Evolutionary conservation across 2,797 vertebrate genomes (phyloP), one percentile per base, ranked within the genome.

Genomic region (Syngnathus rostellatus): DNA sequence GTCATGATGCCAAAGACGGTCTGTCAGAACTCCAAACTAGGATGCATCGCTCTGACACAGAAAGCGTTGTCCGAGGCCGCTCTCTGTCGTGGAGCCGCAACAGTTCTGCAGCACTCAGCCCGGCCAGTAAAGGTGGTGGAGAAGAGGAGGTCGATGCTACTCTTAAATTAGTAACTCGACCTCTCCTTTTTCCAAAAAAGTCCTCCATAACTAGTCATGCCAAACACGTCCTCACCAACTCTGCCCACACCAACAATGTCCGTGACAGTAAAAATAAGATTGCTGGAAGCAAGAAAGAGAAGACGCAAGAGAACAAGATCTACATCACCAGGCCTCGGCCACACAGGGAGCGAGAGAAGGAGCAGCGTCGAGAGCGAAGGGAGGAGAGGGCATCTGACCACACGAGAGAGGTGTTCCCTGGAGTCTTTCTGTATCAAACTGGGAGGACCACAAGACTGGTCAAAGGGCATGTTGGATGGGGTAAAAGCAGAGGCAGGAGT

Each of bases 291-390:
- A 88, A 85, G 69, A 82, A 82, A 64, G 87, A 90, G 62, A 93
- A 92, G 71, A 91, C 83, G 55, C 82, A 84, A 53, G 87, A 91
- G 67, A 93, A 91, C 67, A 96, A 94, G 78, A 94, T 98, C 73
- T 99, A 99, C 0, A 92, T 98, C 77, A 99, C 97, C 0, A 85
- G 92, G 79, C 92, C 90, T 17, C 88, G 94, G 14, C 80, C 87
- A 1, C 86, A 83, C 11, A 81, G 82, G 67, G 89, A 90, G 54
- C 72, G 84, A n/a, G 87, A 88, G 57, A 86, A 75, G 70, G 81
- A 84, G 70, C 78, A 82, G 63, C 89, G 90, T 17, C 88, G 89
- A 0, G 74, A 91, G 21, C 90, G 86, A 75, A 81, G 71, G 59
- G 86, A 83, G 68, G 84, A 86, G 46, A 80, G 80, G 71, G 78